Base-by-base conservation (phyloP, 2,113 vertebrate species). In the Meles meles region DNA sequence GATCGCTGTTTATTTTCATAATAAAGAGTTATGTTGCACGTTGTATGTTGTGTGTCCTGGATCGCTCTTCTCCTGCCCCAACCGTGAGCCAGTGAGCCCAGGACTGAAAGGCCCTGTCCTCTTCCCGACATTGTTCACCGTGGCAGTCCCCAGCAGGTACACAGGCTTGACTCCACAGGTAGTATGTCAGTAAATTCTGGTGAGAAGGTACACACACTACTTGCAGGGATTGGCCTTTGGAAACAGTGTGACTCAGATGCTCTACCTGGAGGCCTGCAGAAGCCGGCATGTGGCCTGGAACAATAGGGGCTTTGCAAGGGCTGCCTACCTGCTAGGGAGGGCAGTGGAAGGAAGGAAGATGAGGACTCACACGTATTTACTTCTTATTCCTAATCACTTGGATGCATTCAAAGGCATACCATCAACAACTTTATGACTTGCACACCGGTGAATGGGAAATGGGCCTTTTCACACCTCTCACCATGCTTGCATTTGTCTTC, bases 11-110 rank as follows among this genome's bases (percentile, higher is more conserved):
- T 57, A 39, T 77, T 80, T 74, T 67, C 77, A 88, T 37, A 97
- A 96, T 98, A 96, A 97, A 97, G 52, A 95, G 11, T 94, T 31
- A 47, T 5, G 27, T 59, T 81, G 8, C 42, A 85, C 0, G 1
- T 91, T 65, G 61, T 67, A 34, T 5, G 7, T 44, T 83, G 31
- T 88, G 52, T 97, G 61, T 79, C 49, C 49, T 87, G 7, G 25
- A 65, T 95, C 34, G 12, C 25, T 97, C 71, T 84, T 69, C 37
- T 77, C 7, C 47, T 92, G 52, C 27, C 52, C 34, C 55, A 69
- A 34, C 4, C 34, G 29, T 20, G 27, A 96, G 23, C 25, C 27
- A 88, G 5, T 8, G 2, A 4, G 44, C 31, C 37, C 69, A 90
- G 63, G n/a, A 29, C 31, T 44, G 44, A 82, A 79, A 84, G 47